Evolutionary conservation across 2,888 invertebrate genomes (phyloP).

Genomic region (Aelia acuminata): DNA sequence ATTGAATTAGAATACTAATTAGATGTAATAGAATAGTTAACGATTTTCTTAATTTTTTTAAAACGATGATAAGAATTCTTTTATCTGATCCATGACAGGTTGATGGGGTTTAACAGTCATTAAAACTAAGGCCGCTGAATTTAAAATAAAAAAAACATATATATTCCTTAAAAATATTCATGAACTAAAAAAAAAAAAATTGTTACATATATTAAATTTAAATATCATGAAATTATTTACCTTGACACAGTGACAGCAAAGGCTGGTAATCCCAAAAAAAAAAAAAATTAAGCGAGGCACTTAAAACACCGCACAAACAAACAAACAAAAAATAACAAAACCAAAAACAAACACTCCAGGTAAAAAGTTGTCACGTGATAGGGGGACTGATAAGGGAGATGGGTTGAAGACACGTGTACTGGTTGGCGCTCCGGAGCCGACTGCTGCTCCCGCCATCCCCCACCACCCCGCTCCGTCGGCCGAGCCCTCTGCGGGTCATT

Average conservation of each 20-base stretch:
- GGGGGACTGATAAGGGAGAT: conserved; percentile 45
- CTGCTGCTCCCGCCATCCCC: conserved; percentile 49
- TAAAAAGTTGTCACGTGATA: conserved; percentile 43
- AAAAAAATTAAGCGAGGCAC: neutral
- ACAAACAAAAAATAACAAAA: neutral
- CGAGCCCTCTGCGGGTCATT: neutral
- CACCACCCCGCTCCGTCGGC: neutral
- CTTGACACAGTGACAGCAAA: conserved; percentile 38
- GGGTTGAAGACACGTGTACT: neutral
- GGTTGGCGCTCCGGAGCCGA: conserved; percentile 57
- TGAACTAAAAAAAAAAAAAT: neutral
- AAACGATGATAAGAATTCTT: neutral
- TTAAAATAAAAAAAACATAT: neutral
- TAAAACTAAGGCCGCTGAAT: neutral
- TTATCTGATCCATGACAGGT: neutral
- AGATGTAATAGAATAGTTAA: too few species aligned
- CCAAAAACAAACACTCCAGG: conserved; percentile 1
- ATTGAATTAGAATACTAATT: too few species aligned
- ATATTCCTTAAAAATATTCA: neutral
- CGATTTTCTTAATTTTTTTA: neutral
- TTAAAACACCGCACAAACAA: conserved; percentile 20
- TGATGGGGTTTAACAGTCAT: neutral
- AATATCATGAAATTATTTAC: neutral
- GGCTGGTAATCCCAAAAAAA: conserved; percentile 37
- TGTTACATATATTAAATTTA: too few species aligned